Conservation (phyloP, 2,797 vertebrate genomes). For the Tamandua tetradactyla region DNA sequence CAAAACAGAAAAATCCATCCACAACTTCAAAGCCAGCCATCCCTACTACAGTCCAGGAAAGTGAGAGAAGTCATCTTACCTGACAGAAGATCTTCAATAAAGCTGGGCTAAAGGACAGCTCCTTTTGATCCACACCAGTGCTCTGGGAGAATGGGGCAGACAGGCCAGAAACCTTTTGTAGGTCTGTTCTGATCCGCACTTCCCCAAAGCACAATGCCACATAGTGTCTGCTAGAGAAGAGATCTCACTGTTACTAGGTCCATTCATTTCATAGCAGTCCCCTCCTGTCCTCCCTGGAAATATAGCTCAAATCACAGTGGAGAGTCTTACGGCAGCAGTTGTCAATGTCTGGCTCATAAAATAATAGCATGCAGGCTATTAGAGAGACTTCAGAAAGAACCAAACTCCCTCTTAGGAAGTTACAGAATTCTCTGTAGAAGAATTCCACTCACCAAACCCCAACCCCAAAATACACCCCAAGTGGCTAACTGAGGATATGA, state of each 20-base stretch:
- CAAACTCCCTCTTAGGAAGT: neutral
- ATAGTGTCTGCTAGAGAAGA: constrained; percentile 88
- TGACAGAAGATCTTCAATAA: constrained; percentile 92
- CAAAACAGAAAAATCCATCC: constrained; percentile 45
- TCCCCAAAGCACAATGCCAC: constrained; percentile 95
- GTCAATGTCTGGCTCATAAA: neutral
- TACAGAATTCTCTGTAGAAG: neutral
- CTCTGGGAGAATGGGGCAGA: neutral
- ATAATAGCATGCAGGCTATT: neutral
- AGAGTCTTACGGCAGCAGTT: neutral
- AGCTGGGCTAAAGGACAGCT: constrained; percentile 87
- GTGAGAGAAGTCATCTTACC: constrained; percentile 83
- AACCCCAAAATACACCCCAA: constrained; percentile 32
- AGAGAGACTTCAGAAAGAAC: constrained; percentile 34
- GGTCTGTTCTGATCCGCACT: constrained; percentile 91
- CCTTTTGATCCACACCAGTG: constrained; percentile 76
- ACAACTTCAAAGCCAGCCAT: neutral
- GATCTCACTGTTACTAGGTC: neutral
- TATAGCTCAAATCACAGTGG: neutral
- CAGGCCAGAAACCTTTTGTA: constrained; percentile 87
- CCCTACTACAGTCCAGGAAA: neutral
- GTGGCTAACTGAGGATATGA: neutral
- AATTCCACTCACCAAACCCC: neutral
- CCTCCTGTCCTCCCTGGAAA: neutral
- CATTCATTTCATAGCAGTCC: neutral